These are phyloP conservation scores for Stramonita haemastoma DNA, from an alignment of 2,888 invertebrate species.

Conservation along the genomic window DNA sequence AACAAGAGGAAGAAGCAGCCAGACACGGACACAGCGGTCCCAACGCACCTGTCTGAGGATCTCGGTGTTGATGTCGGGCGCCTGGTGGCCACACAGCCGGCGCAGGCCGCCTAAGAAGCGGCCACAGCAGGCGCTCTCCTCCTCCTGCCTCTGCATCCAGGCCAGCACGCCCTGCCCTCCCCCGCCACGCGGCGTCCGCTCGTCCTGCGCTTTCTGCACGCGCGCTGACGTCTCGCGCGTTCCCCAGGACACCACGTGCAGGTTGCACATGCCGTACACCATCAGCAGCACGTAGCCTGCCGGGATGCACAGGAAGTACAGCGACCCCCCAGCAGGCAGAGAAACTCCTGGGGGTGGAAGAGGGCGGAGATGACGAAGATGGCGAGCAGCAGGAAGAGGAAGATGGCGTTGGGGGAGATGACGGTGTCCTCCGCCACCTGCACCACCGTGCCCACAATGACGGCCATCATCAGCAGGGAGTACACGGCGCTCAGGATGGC, in stretches of 20 bases:
- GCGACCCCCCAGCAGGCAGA: conserved; percentile 72
- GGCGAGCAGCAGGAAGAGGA: conserved; percentile 66
- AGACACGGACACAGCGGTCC: too few relatives aligned
- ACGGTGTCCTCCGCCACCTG: conserved; percentile 68
- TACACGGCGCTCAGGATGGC: conserved; percentile 70
- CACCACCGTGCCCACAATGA: conserved; percentile 70
- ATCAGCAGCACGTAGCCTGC: conserved; percentile 95
- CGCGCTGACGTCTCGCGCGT: conserved; percentile 83
- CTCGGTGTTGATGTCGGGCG: conserved; percentile 55
- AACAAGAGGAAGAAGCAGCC: too few relatives aligned
- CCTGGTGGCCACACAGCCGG: conserved; percentile 53
- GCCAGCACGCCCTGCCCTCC: conserved; percentile 49
- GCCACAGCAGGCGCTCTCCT: conserved; percentile 59
- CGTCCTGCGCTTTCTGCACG: conserved; percentile 51
- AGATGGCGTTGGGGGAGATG: conserved; percentile 73
- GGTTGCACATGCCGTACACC: conserved; percentile 94
- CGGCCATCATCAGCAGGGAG: conserved; percentile 75
- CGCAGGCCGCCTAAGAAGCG: conserved; percentile 52
- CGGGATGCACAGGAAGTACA: conserved; percentile 95
- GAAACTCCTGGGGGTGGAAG: conserved; percentile 75
- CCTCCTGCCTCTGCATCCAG: conserved; percentile 56
- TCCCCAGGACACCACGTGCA: conserved; percentile 96
- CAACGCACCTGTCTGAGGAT: conserved; percentile 52
- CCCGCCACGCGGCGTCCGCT: conserved; percentile 16
- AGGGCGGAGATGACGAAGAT: conserved; percentile 69